These are phyloP conservation scores for Theristicus caerulescens DNA, from an alignment of 2,113 vertebrate species.

Conservation along the genomic window DNA sequence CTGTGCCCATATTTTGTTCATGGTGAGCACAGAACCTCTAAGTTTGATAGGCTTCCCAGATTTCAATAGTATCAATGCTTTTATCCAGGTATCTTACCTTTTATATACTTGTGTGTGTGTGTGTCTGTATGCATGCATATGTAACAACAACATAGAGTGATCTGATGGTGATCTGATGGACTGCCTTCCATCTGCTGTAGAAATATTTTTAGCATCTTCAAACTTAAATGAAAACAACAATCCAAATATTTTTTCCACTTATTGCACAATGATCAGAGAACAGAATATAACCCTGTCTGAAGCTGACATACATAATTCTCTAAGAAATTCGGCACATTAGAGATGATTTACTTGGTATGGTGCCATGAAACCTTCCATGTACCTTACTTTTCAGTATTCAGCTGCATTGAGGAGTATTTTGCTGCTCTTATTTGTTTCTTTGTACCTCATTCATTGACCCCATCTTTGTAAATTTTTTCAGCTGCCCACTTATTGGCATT, in stretches of 20 bases:
- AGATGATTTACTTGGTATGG: not conserved
- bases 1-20: not conserved
- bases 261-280: not conserved
- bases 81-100: not conserved
- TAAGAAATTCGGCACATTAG: not conserved
- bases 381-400: not conserved
- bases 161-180: not conserved
- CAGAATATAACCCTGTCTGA: not conserved
- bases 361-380: not conserved
- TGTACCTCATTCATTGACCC: conserved; percentile 20
- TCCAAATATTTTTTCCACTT: not conserved
- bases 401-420: not conserved
- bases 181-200: not conserved
- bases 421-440: not conserved
- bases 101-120: not conserved
- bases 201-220: not conserved
- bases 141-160: not conserved
- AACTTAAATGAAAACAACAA: not conserved
- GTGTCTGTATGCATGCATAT: not conserved
- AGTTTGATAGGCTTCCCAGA: not conserved
- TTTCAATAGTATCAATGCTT: not conserved
- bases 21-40: not conserved
- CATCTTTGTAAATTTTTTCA: conserved; percentile 42
- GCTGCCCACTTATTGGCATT: conserved; percentile 40
- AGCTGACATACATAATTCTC: not conserved